Evolutionary conservation across 2,113 vertebrate genomes (phyloP).

Genomic region (Gasterosteus aculeatus): DNA sequence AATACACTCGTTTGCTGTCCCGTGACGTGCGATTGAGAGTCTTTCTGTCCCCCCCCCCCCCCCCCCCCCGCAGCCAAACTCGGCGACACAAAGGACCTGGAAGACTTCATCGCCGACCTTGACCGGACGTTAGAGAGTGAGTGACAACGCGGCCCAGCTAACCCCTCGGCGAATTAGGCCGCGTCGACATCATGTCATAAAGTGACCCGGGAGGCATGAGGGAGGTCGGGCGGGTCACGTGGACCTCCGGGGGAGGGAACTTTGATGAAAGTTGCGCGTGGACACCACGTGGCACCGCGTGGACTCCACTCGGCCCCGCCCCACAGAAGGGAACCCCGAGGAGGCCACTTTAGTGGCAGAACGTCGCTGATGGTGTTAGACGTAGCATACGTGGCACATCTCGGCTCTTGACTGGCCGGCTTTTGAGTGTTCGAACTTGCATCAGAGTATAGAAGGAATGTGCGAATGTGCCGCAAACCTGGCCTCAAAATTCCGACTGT

Average conservation of each 20-base stretch:
- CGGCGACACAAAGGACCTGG: conserved; percentile 96
- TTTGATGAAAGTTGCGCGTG: too few species aligned
- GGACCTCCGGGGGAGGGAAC: too few species aligned
- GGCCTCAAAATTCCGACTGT: conserved; percentile 35
- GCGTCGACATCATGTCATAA: neutral
- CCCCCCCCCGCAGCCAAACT: conserved; percentile 87
- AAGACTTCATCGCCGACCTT: conserved; percentile 97
- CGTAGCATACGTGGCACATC: neutral
- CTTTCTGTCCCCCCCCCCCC: conserved; percentile 5
- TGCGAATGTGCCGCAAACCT: conserved; percentile 23
- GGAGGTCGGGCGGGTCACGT: too few species aligned
- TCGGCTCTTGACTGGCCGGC: too few species aligned
- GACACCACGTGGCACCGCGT: too few species aligned
- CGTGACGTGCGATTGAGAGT: neutral
- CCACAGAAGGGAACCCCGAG: too few species aligned
- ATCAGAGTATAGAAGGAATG: conserved; percentile 54
- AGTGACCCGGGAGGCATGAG: conserved; percentile 21
- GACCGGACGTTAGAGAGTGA: conserved; percentile 95
- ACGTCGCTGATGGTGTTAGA: too few species aligned
- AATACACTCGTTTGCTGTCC: neutral
- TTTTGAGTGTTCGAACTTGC: conserved; percentile 61
- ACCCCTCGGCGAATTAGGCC: conserved; percentile 17
- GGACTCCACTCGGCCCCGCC: too few species aligned
- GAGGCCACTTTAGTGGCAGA: too few species aligned
- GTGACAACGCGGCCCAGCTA: conserved; percentile 62